Base-by-base conservation (phyloP, 2,113 vertebrate species). In the Choloepus hoffmanni region DNA sequence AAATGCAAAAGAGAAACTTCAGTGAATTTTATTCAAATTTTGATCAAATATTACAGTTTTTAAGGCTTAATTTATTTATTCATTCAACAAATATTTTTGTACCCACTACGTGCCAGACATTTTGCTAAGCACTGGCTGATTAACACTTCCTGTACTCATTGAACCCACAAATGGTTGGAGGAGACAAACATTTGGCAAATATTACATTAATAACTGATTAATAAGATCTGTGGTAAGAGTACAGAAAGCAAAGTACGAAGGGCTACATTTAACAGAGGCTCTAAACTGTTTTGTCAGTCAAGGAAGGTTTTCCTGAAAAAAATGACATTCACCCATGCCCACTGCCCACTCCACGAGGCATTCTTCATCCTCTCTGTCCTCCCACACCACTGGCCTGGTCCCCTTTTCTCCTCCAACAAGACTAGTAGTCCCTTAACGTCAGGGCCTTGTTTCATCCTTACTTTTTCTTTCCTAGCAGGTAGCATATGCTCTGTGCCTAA, bases 281-380 rank as follows among this genome's bases (percentile, higher is more conserved):
- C 36, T 63, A 90, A 26, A 5, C 15, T 73, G 9, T 67, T 72
- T 53, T 36, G 14, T 40, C 11, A 33, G 18, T 55, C n/a, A 40
- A 81, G 10, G n/a, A 86, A 89, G 23, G 3, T 28, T 81, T 90
- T 68, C 50, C 40, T 76, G 11, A 55, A 94, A 89, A 92, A 89
- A 9, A 36, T 60, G 58, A 76, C n/a, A 14, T 55, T 43, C 48
- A 40, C 45, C 28, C 10, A 33, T 67, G 48, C 73, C n/a, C 12
- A 28, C 45, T 40, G 12, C 18, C 7, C 8, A 62, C 23, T 70
- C 36, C 13, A 14, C 30, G 24, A 72, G n/a, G 23, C 40, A n/a
- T 62, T 82, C 65, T 36, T 73, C 33, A 28, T 60, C 65, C n/a
- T 85, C 40, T 88, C 14, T 63, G 5, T 1, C 2, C 11, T 78